Evolutionary conservation across 1,140 invertebrate genomes (phyloP).

Genomic region (Homarus americanus): DNA sequence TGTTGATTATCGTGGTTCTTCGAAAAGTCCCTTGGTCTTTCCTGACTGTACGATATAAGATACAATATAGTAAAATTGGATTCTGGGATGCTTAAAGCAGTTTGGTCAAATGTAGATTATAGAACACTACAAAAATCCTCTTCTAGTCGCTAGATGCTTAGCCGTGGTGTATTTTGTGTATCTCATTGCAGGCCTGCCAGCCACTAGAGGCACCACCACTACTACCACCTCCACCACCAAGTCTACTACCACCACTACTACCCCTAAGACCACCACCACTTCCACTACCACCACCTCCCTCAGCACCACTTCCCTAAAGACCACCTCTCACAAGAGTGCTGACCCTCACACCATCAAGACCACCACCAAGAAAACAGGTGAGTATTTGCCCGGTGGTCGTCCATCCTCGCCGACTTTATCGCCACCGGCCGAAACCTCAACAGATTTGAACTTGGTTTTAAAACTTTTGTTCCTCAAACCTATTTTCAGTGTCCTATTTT

Average conservation of each 20-base stretch:
- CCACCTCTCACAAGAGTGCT: constrained; percentile 14
- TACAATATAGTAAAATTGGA: not conserved
- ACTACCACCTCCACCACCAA: constrained; percentile 24
- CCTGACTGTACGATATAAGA: too few species aligned
- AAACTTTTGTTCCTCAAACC: too few species aligned
- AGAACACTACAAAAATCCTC: constrained; percentile 11
- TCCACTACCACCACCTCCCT: constrained; percentile 6
- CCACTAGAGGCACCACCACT: constrained; percentile 26
- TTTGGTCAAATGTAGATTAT: not conserved
- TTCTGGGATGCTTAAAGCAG: not conserved
- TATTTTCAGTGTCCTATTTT: not conserved
- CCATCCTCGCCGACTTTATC: not conserved
- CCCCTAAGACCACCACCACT: constrained; percentile 20
- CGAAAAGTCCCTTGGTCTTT: not conserved
- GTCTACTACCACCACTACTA: constrained; percentile 15
- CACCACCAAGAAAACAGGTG: constrained; percentile 25
- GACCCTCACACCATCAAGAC: constrained; percentile 1
- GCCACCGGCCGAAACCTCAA: not conserved
- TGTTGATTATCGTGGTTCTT: too few species aligned
- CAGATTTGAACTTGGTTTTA: too few species aligned
- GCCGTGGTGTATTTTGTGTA: constrained; percentile 16
- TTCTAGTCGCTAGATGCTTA: constrained; percentile 17
- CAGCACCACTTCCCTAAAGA: constrained; percentile 19
- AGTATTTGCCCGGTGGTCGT: constrained; percentile 1
- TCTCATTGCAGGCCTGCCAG: constrained; percentile 18